Percentiles rank a stretch among this genome's conserved stretches.
phyloP scores from a whole-genome alignment of 2,888 invertebrate genomes.

The Yponomeuta evonymella region DNA sequence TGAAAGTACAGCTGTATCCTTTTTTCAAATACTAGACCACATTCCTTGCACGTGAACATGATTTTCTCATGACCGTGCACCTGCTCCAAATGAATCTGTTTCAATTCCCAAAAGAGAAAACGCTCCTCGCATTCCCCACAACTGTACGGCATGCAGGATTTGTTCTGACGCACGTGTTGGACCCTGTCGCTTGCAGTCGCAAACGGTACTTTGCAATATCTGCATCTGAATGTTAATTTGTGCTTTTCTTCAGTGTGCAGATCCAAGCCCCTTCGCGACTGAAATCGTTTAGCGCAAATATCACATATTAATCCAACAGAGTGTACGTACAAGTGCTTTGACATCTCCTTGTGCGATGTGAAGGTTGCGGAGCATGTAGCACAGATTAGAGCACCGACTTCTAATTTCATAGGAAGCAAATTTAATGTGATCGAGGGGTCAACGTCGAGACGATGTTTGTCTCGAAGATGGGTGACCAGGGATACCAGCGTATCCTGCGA shows the following conservation, averaged over 20 bases:
- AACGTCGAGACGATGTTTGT: conserved; percentile 21
- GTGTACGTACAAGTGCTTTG: conserved; percentile 13
- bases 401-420: conserved; percentile 11
- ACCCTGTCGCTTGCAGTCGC: conserved; percentile 16
- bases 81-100: conserved; percentile 18
- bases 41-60: conserved; percentile 20
- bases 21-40: conserved; percentile 19
- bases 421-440: conserved; percentile 2
- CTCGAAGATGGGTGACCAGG: conserved; percentile 24
- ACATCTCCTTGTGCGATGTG: conserved; percentile 5
- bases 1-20: conserved; percentile 18
- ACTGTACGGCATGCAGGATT: conserved; percentile 18
- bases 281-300: conserved; percentile 21
- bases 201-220: conserved; percentile 19
- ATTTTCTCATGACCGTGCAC: conserved; percentile 20
- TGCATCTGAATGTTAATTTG: conserved; percentile 14
- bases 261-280: conserved; percentile 16
- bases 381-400: background rate
- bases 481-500: conserved; percentile 18
- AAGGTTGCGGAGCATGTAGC: conserved; percentile 15
- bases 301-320: conserved; percentile 19
- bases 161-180: conserved; percentile 18
- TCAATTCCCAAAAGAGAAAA: conserved; percentile 15
- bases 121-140: conserved; percentile 20
- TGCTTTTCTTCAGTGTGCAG: conserved; percentile 11